Evolutionary conservation across 2,888 invertebrate genomes (phyloP).

Genomic region (Mythimna lalbum): DNA sequence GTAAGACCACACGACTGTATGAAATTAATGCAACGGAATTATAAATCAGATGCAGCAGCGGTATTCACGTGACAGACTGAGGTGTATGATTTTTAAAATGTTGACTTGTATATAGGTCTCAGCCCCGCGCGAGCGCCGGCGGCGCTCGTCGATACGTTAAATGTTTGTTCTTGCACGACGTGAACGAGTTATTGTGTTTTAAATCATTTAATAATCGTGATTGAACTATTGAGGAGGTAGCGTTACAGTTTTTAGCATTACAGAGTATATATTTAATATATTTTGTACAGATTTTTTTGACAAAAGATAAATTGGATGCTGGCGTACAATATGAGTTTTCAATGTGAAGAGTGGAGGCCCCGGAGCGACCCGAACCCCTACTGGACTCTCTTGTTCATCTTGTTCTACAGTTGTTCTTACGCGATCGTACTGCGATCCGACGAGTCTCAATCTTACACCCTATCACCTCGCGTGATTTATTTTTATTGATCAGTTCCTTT

Average conservation of each 20-base stretch:
- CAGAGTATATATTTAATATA: conserved; percentile 91
- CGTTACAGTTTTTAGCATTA: conserved; percentile 91
- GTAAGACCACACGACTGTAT: conserved; percentile 84
- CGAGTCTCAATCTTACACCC: conserved; percentile 70
- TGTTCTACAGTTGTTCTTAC: conserved; percentile 72
- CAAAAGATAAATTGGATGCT: conserved; percentile 91
- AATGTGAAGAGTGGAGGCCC: conserved; percentile 87
- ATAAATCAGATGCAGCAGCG: conserved; percentile 84
- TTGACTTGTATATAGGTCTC: conserved; percentile 89
- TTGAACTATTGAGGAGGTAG: conserved; percentile 90
- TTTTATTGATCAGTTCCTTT: conserved; percentile 88
- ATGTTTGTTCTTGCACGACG: conserved; percentile 89
- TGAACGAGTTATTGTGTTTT: conserved; percentile 90
- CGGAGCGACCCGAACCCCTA: conserved; percentile 81
- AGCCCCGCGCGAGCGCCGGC: conserved; percentile 65
- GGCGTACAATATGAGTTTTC: conserved; percentile 89
- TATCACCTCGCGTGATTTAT: conserved; percentile 74
- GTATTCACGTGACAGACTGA: conserved; percentile 76
- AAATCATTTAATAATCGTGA: conserved; percentile 90
- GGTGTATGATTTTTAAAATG: conserved; percentile 85
- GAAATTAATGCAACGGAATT: conserved; percentile 86
- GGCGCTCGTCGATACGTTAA: conserved; percentile 81
- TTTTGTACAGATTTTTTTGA: conserved; percentile 91
- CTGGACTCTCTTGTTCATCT: conserved; percentile 82
- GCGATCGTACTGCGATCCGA: conserved; percentile 73